Conservation (phyloP, 2,888 invertebrate genomes). For the Aleiodes alternator region DNA sequence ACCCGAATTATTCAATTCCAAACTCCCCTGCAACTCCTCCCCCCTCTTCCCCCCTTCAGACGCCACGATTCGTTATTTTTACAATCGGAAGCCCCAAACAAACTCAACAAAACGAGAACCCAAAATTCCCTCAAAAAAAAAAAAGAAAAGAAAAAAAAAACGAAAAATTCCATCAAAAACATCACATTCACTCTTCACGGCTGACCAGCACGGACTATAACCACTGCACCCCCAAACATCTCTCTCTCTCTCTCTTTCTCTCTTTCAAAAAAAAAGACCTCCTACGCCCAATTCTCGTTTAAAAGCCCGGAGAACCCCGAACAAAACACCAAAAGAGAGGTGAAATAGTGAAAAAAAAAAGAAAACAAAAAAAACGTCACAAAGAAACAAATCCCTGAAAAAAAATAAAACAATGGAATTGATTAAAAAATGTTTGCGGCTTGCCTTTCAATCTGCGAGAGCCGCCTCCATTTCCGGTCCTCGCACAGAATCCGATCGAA, state of each 20-base stretch:
- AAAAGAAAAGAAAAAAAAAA: no score
- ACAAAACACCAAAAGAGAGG: not conserved
- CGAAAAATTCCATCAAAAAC: slow-evolving; percentile 16
- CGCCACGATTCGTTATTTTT: not conserved
- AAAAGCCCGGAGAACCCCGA: slow-evolving; percentile 13
- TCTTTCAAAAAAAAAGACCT: not conserved
- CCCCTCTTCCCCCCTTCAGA: no score
- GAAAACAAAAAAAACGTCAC: slow-evolving; percentile 41
- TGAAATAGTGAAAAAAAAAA: not conserved
- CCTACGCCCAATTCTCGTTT: slow-evolving; percentile 10
- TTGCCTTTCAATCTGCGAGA: slow-evolving; percentile 42
- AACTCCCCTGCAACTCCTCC: no score
- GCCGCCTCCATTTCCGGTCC: slow-evolving; percentile 41
- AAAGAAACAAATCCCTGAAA: slow-evolving; percentile 49
- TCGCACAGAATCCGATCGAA: slow-evolving; percentile 43
- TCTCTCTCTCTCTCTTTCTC: not conserved
- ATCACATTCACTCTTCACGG: slow-evolving; percentile 19
- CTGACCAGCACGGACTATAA: slow-evolving; percentile 17
- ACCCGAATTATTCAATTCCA: no score
- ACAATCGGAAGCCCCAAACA: slow-evolving; percentile 8
- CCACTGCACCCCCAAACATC: slow-evolving; percentile 19
- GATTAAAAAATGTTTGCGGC: slow-evolving; percentile 46
- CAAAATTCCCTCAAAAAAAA: not conserved
- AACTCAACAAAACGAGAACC: slow-evolving; percentile 1
- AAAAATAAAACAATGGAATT: slow-evolving; percentile 40